Evolutionary conservation across 2,113 vertebrate genomes (phyloP).

Genomic region (Platichthys flesus): DNA sequence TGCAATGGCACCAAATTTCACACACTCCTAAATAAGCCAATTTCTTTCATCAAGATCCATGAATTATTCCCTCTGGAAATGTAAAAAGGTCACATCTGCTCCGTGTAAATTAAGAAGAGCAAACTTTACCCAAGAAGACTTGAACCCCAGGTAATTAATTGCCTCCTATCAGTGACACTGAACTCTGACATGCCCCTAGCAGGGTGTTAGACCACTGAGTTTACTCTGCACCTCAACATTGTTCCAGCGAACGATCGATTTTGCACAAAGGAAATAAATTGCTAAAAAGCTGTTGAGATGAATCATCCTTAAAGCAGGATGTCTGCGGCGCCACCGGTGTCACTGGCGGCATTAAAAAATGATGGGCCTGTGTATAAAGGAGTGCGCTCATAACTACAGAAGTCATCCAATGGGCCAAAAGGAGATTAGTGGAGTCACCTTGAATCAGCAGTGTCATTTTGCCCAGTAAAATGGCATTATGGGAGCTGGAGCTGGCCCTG

Average conservation of each 20-base stretch:
- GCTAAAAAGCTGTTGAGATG: slow-evolving; percentile 8
- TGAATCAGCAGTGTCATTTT: slow-evolving; percentile 75
- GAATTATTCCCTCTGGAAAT: too few species aligned
- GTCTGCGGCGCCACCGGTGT: slow-evolving; percentile 25
- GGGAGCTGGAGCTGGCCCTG: slow-evolving; percentile 64
- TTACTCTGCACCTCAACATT: background rate
- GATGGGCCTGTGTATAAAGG: slow-evolving; percentile 29
- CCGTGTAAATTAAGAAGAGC: background rate
- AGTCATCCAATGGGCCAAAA: slow-evolving; percentile 62
- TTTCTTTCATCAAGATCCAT: too few species aligned
- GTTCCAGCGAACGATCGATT: background rate
- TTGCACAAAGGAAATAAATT: slow-evolving; percentile 4
- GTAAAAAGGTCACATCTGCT: background rate
- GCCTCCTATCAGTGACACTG: slow-evolving; percentile 20
- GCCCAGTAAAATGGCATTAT: slow-evolving; percentile 78
- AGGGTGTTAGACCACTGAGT: slow-evolving; percentile 2
- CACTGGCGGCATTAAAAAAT: slow-evolving; percentile 48
- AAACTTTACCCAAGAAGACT: background rate
- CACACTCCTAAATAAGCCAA: too few species aligned
- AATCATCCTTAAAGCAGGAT: background rate
- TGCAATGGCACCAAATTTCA: too few species aligned
- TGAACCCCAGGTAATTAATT: slow-evolving; percentile 19
- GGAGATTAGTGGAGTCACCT: slow-evolving; percentile 76
- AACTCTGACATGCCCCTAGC: slow-evolving; percentile 13
- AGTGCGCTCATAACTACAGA: slow-evolving; percentile 46